Evolutionary conservation across 2,888 invertebrate species (phyloP), one percentile per base, ranked within the genome.

Genomic region (Zaprionus obscuricornis): DNA sequence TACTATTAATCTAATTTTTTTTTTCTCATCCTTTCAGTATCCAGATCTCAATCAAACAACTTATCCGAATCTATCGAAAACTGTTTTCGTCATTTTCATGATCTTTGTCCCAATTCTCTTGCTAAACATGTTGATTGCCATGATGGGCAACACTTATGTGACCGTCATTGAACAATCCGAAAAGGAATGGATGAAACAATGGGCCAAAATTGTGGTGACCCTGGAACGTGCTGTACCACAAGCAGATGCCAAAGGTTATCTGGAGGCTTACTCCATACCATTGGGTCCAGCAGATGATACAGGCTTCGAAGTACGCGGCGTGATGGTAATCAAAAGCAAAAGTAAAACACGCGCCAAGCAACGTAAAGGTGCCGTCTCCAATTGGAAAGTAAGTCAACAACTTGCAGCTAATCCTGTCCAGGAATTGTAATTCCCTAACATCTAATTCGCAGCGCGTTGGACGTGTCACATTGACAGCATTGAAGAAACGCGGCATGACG

Each of bases 81-180:
- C 96, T 0, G 97, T 99, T n/a, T 99, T 99, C 89, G 95, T 97
- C 0, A 92, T 98, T 58, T 99, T 99, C 89, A 98, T 99, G 98
- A 96, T 99, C 52, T 95, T 99, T 78, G 98, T 99, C 62, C 99
- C 99, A 1, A 98, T 99, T 86, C 91, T 99, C 40, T 91, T 99
- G 84, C 93, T 99, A 8, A 99, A 99, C 93, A 99, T 93, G 93
- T 93, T 99, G 90, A 99, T 99, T 71, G 99, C 99, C 67, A 99
- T 99, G 99, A 99, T 99, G 99, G 99, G 99, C 24, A 99, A 99
- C 91, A 99, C 99, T 0, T 99, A 99, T 89, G 97, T 98, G 0
- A 96, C 97, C 79, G 98, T 99, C 58, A 99, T 98, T 76, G 97
- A 97, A 88, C 97, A 98, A 88, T 98, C 98, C 24, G 99, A 99